Conservation (phyloP, 2,113 vertebrate genomes). For the Rhadina sibilatrix region DNA sequence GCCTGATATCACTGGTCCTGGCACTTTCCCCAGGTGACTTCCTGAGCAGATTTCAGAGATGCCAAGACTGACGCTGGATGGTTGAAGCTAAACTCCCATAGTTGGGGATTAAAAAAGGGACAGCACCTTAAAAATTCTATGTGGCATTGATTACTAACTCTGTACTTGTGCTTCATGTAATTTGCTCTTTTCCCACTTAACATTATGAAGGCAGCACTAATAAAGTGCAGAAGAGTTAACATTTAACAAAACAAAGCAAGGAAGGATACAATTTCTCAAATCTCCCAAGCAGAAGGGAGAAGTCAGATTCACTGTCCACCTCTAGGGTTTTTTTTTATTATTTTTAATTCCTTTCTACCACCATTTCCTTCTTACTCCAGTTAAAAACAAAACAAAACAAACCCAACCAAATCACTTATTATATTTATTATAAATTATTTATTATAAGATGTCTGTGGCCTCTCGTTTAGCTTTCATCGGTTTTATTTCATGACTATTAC, state of each 20-base stretch:
- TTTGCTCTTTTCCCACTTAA: neutral
- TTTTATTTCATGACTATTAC: neutral
- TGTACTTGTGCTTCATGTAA: neutral
- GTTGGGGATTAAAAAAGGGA: neutral
- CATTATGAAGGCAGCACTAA: neutral
- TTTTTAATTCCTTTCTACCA: neutral
- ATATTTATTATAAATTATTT: neutral
- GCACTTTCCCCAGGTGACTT: neutral
- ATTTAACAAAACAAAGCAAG: neutral
- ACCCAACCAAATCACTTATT: neutral
- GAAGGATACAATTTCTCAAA: neutral
- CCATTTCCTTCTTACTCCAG: neutral
- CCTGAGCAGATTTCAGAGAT: neutral
- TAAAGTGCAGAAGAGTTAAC: neutral
- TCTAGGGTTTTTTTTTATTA: neutral
- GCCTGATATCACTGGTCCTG: conserved; percentile 8
- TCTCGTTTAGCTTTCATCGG: neutral
- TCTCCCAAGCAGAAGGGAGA: neutral
- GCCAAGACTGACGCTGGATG: neutral
- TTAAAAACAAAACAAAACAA: neutral
- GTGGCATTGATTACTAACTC: neutral
- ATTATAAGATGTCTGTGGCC: neutral
- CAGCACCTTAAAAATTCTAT: neutral
- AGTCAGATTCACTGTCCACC: neutral
- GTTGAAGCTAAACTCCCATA: neutral